Conservation (phyloP, 2,797 vertebrate species). For the Anguilla pacifica region DNA sequence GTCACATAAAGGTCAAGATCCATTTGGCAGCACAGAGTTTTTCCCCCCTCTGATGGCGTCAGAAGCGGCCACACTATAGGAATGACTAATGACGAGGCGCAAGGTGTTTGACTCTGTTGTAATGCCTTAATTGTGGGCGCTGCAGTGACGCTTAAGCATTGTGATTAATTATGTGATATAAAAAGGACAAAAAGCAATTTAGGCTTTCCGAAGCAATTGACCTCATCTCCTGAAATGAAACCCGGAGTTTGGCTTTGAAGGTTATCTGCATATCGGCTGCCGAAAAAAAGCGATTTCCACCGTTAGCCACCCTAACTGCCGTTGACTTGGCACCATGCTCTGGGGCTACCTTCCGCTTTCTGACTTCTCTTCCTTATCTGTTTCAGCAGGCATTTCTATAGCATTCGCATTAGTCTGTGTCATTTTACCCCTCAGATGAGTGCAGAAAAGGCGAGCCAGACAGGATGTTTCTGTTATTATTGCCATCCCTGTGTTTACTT, state of each 20-base stretch:
- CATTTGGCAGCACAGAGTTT: neutral
- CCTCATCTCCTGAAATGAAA: conserved; percentile 18
- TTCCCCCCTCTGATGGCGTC: neutral
- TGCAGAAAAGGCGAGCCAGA: neutral
- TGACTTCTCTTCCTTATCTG: neutral
- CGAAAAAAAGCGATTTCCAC: neutral
- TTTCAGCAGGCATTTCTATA: neutral
- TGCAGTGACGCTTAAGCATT: conserved; percentile 3
- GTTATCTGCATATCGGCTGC: conserved; percentile 25
- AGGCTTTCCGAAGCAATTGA: conserved; percentile 23
- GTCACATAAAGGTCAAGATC: conserved; percentile 4
- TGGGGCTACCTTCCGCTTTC: neutral
- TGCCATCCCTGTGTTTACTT: neutral
- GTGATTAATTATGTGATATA: conserved; percentile 33
- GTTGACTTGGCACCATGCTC: neutral
- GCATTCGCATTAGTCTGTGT: neutral
- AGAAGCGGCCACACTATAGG: neutral
- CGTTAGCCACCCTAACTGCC: neutral
- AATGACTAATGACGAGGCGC: neutral
- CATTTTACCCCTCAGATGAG: neutral
- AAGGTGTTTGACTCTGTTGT: conserved; percentile 1
- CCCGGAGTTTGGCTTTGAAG: conserved; percentile 17
- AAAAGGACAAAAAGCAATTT: conserved; percentile 27
- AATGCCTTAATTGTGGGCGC: neutral
- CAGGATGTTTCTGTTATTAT: neutral